phyloP scores from a whole-genome alignment of 2,113 vertebrate genomes.

The Puffinus mauretanicus region DNA sequence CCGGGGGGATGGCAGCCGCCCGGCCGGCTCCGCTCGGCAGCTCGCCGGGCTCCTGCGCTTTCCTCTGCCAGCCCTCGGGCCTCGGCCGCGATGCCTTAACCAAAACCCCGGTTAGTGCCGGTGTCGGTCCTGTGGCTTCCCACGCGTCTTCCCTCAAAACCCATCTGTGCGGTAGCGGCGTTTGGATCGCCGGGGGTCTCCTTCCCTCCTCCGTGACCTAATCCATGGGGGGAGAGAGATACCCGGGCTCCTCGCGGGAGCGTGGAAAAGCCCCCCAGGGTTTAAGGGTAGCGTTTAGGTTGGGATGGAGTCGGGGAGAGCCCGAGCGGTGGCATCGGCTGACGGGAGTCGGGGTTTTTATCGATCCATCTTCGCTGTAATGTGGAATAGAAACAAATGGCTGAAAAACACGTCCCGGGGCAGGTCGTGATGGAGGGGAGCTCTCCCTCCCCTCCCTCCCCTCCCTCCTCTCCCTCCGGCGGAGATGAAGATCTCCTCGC shows the following conservation, averaged over 20 bases:
- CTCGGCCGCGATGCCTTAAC: background rate
- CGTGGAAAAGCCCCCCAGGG: background rate
- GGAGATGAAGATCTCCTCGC: background rate
- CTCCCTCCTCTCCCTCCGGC: background rate
- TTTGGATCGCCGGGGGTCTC: rapidly evolving
- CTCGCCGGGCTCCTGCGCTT: background rate
- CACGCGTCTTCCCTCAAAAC: rapidly evolving
- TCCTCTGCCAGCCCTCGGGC: background rate
- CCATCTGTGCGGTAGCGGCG: background rate
- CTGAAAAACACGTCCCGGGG: background rate
- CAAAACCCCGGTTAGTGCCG: rapidly evolving
- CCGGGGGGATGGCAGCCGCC: background rate
- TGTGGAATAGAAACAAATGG: rapidly evolving
- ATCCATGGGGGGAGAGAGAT: rapidly evolving
- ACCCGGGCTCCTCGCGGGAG: background rate
- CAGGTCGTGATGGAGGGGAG: rapidly evolving
- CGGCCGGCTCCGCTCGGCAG: background rate
- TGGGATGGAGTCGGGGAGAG: background rate
- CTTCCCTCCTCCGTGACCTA: background rate
- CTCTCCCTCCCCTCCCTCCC: background rate
- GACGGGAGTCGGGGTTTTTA: background rate
- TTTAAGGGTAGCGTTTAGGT: too few species aligned
- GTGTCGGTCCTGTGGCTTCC: background rate
- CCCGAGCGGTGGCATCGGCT: rapidly evolving
- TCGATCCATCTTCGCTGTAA: too few species aligned